These are phyloP conservation scores for Platycheirus rosarum DNA, from an alignment of 2,888 invertebrate species.

Conservation along the genomic window DNA sequence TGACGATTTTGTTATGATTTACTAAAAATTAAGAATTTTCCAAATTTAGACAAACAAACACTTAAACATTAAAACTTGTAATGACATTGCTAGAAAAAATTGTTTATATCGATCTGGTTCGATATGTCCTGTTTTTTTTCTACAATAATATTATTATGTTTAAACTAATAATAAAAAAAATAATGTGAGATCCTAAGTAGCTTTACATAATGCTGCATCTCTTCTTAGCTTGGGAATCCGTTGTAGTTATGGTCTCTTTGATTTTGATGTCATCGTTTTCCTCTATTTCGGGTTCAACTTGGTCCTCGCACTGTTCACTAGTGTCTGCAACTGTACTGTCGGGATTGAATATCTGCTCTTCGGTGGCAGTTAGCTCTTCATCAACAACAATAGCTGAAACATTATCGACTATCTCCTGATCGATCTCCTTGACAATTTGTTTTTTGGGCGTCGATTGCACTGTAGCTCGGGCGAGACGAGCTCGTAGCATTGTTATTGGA, in stretches of 20 bases:
- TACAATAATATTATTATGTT: slow-evolving; percentile 5
- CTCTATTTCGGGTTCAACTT: slow-evolving; percentile 52
- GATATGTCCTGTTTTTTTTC: slow-evolving; percentile 18
- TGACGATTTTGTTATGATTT: slow-evolving; percentile 4
- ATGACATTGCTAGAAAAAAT: slow-evolving; percentile 12
- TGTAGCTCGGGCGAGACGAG: slow-evolving; percentile 79
- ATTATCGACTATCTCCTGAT: slow-evolving; percentile 77
- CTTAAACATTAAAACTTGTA: slow-evolving; percentile 13
- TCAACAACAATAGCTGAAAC: slow-evolving; percentile 77
- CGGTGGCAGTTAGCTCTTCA: slow-evolving; percentile 76
- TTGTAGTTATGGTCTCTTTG: slow-evolving; percentile 44
- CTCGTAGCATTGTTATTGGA: slow-evolving; percentile 80
- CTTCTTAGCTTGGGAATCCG: slow-evolving; percentile 52
- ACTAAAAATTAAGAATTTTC: neutral
- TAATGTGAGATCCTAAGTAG: neutral
- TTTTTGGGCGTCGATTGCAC: slow-evolving; percentile 78
- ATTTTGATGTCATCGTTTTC: slow-evolving; percentile 48
- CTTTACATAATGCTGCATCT: slow-evolving; percentile 68
- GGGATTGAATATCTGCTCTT: slow-evolving; percentile 74
- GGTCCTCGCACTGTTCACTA: slow-evolving; percentile 13
- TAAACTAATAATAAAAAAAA: slow-evolving; percentile 38
- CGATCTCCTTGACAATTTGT: slow-evolving; percentile 72
- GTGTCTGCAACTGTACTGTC: slow-evolving; percentile 73
- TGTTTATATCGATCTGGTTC: slow-evolving; percentile 4
- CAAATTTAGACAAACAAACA: slow-evolving; percentile 2